Base-by-base conservation (phyloP, 2,888 invertebrate genomes). In the Agrochola lota region DNA sequence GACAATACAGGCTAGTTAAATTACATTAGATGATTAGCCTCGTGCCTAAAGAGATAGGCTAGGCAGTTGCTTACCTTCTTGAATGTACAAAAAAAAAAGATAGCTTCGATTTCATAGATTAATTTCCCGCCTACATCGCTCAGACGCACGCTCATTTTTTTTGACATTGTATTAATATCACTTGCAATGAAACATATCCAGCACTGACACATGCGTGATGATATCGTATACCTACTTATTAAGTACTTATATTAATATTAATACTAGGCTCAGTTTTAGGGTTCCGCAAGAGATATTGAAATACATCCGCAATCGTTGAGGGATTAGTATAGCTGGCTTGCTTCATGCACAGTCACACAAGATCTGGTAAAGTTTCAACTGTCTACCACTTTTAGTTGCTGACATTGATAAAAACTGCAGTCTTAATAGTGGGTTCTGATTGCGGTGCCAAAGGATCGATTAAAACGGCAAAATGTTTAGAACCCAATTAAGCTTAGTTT, bases 161-260 rank as follows among this genome's bases (percentile, higher is more conserved):
- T 40, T 40, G 40, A 40, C 5, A 20, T 60, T 60, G 15, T 67
- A 46, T 60, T 30, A 59, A 69, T 74, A 80, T 75, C 80, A 75
- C 7, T 83, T 66, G 60, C 60, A 72, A 83, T 80, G 72, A 71
- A 83, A 64, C 60, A 57, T 40, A 40, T 8, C 62, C 26, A 63
- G 35, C 46, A 67, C 57, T 69, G 63, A 71, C 68, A 55, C 20
- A 60, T 46, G 74, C 68, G 71, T 74, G 78, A 83, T 80, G 83
- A 80, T 80, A 83, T 81, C 81, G 23, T 63, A 20, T 75, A 59
- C 46, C 15, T 71, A 72, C 57, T 70, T 73, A 72, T 68, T 80
- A 71, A 71, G 40, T 77, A 57, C 26, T 26, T 40, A n/a, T 60
- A 75, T 70, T 66, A 59, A 69, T 74, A 64, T 78, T 52, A 68